Base-by-base conservation (phyloP, 2,888 invertebrate species). In the Orthosia cruda region DNA sequence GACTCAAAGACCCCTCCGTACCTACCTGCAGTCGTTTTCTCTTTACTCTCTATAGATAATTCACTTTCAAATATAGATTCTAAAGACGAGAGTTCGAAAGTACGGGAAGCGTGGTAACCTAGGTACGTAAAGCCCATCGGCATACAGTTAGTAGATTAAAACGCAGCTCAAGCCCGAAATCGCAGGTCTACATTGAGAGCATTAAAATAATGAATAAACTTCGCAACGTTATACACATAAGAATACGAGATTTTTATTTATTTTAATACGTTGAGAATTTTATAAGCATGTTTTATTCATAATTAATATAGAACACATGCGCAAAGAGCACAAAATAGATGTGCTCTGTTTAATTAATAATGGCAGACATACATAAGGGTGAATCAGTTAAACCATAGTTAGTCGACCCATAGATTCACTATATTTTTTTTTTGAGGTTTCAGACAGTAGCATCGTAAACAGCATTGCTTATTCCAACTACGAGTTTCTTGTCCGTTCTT, bases 131-230 rank as follows among this genome's bases (percentile, higher is more conserved):
- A 79, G 74, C 16, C 54, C 59, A 68, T 83, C 77, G 20, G 52
- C 15, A 16, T 59, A 57, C 20, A 49, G 68, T 75, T 67, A 85
- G 76, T 85, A 72, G 66, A 77, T 85, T 82, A 55, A 69, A 85
- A 85, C 58, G 62, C 50, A 73, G 55, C 54, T 64, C 57, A 58
- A 68, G 55, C 77, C 62, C 47, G 40, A 69, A 75, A 76, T 76
- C 45, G 18, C 59, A 67, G 63, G 54, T 84, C 75, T 80, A 80
- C 81, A 62, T 59, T 61, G 67, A 85, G 70, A 62, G 62, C 82
- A 83, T 71, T 83, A 77, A 69, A 55, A 67, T 80, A 75, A 79
- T 78, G 75, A 63, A 70, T 75, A 71, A 71, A 65, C 63, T 82
- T 80, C 55, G 18, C 69, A 67, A 64, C 61, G 58, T 54, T 64